Percentiles rank a stretch among this genome's conserved stretches.
Evolutionary conservation across 2,113 vertebrate genomes (phyloP).

Genomic region (Grallaria varia): DNA sequence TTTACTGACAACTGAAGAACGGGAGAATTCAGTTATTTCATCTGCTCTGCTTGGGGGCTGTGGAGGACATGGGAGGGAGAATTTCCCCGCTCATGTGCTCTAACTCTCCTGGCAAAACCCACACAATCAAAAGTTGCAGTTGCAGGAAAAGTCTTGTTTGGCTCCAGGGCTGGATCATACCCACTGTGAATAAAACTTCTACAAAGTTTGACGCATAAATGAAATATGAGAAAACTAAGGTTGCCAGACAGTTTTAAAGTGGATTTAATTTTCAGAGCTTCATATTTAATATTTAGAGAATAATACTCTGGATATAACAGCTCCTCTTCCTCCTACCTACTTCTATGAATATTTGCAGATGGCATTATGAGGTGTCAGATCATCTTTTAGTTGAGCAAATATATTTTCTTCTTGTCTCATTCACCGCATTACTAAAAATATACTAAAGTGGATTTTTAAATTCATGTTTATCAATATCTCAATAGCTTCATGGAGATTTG

Average conservation of each 20-base stretch:
- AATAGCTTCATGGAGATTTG: background rate
- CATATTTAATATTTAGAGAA: background rate
- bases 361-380: background rate
- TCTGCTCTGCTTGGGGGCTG: background rate
- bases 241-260: background rate
- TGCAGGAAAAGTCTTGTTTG: background rate
- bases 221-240: background rate
- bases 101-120: background rate
- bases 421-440: background rate
- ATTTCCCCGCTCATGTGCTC: background rate
- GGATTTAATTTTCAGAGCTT: background rate
- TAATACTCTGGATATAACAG: background rate
- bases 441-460: background rate
- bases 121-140: constrained; percentile 3
- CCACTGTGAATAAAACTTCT: background rate
- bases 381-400: background rate
- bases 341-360: background rate
- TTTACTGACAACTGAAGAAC: background rate
- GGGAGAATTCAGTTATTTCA: background rate
- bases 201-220: background rate
- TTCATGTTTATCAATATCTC: background rate
- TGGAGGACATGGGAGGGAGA: background rate
- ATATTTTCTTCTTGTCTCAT: background rate
- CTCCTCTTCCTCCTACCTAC: background rate
- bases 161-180: constrained; percentile 2